These are phyloP conservation scores for Mycalesis mineus DNA, from an alignment of 2,888 invertebrate genomes.

Conservation along the genomic window DNA sequence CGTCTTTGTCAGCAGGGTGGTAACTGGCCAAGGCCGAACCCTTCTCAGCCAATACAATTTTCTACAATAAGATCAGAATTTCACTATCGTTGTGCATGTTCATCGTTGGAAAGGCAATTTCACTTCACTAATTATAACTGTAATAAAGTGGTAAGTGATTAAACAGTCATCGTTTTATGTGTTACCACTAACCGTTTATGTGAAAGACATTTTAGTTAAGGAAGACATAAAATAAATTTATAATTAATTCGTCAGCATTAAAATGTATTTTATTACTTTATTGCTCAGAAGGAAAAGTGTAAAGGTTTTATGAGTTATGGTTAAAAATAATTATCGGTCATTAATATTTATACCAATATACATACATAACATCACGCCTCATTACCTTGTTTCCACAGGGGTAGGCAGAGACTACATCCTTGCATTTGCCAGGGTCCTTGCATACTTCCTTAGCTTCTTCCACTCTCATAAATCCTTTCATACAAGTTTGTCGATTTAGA, in stretches of 20 bases:
- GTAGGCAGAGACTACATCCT: too few species aligned
- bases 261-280: not conserved
- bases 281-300: not conserved
- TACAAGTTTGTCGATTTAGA: too few species aligned
- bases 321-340: not conserved
- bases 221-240: not conserved
- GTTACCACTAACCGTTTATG: not conserved
- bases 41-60: too few species aligned
- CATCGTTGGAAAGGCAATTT: constrained; percentile 21
- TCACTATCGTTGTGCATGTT: constrained; percentile 16
- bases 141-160: constrained; percentile 11
- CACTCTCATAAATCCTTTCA: too few species aligned
- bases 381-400: too few species aligned
- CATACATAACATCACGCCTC: too few species aligned
- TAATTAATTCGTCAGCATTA: not conserved
- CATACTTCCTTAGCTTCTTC: too few species aligned
- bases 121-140: constrained; percentile 18
- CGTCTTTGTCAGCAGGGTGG: too few species aligned
- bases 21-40: too few species aligned
- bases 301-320: not conserved
- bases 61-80: constrained; percentile 10
- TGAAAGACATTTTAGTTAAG: constrained; percentile 1
- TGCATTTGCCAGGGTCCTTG: too few species aligned
- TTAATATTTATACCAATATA: not conserved
- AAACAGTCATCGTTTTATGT: constrained; percentile 3